Evolutionary conservation across 2,888 invertebrate species (phyloP), one percentile per base, ranked within the genome.

Genomic region (Ectemnius lituratus): DNA sequence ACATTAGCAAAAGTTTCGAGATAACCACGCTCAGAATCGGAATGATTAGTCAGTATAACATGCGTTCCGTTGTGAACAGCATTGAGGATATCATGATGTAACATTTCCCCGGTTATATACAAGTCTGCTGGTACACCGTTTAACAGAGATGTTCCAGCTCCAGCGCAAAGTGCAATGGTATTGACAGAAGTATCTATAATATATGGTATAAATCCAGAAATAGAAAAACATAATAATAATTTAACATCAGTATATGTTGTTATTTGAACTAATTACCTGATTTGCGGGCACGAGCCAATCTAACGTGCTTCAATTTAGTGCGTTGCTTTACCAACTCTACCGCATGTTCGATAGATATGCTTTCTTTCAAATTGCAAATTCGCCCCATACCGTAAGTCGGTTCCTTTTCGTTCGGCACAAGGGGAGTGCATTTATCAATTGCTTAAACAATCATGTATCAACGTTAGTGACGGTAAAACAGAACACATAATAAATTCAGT

Each of bases 1-100:
- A 78, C 91, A 82, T 91, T 88, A 78, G 92, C 91, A 74, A 97
- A 95, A 11, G 90, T 90, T 56, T 91, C 92, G 4, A 98, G 92
- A 89, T 95, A 99, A 4, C 98, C 98, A 75, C 98, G 93, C 91
- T 99, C 99, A 0, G 98, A 97, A 91, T 98, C 97, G 52, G 96
- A 97, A 91, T 99, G 98, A 90, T 98, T 98, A 78, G 97, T 97
- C 18, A 98, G 92, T 85, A 98, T 95, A 0, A 98, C 97, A 70
- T 94, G 94, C 16, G 93, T 93, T 37, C 96, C 95, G 67, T 93
- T 94, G 84, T 97, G 97, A 27, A 94, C 93, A 0, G 97, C 97
- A 86, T 98, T 97, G 47, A 99, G 92, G 0, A 98, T 91, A 80
- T 98, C 98, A 88, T 99, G 99, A 90, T 99, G 99, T 0, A 96